Evolutionary conservation across 2,113 vertebrate genomes (phyloP), one percentile per base, ranked within the genome.

Genomic region (Colossoma macropomum): DNA sequence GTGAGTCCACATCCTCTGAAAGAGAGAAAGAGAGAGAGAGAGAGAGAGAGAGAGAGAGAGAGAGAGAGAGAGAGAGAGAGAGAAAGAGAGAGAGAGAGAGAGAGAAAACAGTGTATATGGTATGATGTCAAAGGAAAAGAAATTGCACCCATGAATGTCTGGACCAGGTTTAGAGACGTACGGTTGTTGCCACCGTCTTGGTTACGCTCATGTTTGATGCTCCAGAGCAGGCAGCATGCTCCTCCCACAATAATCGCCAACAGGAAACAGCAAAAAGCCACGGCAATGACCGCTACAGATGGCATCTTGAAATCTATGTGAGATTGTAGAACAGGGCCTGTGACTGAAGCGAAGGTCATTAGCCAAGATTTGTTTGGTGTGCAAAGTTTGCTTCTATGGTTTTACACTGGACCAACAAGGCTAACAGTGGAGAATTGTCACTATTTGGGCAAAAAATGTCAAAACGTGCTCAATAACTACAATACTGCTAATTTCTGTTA

Each of bases 201-300:
- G 34, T 69, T 0, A 23, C 9, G 28, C 34, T 75, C 19, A 62
- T 50, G 7, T 3, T 81, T 59, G 28, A 77, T 69, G 77, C 77
- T 87, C 30, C 63, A 87, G 83, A 84, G 82, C 25, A 92, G 10
- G 12, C 80, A 91, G 78, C 11, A 68, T 0, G 63, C 71, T 17
- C 84, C 80, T 69, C 76, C 84, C 7, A 77, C 76, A 50, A 94
- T 54, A 54, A 65, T 80, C 75, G 93, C 45, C 0, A 92, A n/a
- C 32, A 94, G 52, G 66, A 93, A 91, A 68, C 89, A 88, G 89
- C 91, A 92, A 85, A 95, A 93, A 0, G 23, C 27, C 0, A 94
- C 82, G 8, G 78, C 73, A 4, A 94, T 83, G 27, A 75, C 48
- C 59, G 93, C 93, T 3, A 85, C 66, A 12, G 73, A 34, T 2